phyloP scores from a whole-genome alignment of 2,888 invertebrate species.

The Lithophane socia region DNA sequence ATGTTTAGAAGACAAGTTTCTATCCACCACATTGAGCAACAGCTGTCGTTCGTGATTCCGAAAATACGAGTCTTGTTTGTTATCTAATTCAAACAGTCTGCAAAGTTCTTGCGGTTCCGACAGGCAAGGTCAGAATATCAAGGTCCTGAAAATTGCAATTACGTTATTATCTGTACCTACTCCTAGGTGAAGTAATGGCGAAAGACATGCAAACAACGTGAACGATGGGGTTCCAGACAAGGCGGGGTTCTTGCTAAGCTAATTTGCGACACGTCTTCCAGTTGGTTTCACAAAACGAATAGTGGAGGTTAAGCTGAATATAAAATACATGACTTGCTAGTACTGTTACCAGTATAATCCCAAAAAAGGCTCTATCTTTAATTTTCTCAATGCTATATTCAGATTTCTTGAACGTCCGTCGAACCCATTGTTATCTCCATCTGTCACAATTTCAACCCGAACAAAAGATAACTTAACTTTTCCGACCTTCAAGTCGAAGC shows the following conservation, averaged over 20 bases:
- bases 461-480: constrained; percentile 1
- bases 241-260: constrained; percentile 1
- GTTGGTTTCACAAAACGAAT: not conserved
- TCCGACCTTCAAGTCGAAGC: constrained; percentile 3
- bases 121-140: constrained; percentile 46
- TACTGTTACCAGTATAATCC: not conserved
- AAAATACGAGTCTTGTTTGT: constrained; percentile 24
- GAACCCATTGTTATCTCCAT: not conserved
- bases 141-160: constrained; percentile 45
- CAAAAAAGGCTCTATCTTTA: not conserved
- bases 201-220: constrained; percentile 41
- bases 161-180: constrained; percentile 33
- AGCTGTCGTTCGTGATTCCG: constrained; percentile 26
- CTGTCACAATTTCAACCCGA: not conserved
- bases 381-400: not conserved
- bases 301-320: not conserved
- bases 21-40: constrained; percentile 1
- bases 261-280: constrained; percentile 20
- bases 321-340: not conserved
- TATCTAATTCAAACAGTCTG: constrained; percentile 36
- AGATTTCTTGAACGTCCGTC: no score
- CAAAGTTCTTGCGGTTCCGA: constrained; percentile 29
- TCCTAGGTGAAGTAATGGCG: constrained; percentile 26
- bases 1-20: not conserved
- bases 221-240: constrained; percentile 11